Conservation (phyloP, 2,888 invertebrate genomes). For the Altica lythri region DNA sequence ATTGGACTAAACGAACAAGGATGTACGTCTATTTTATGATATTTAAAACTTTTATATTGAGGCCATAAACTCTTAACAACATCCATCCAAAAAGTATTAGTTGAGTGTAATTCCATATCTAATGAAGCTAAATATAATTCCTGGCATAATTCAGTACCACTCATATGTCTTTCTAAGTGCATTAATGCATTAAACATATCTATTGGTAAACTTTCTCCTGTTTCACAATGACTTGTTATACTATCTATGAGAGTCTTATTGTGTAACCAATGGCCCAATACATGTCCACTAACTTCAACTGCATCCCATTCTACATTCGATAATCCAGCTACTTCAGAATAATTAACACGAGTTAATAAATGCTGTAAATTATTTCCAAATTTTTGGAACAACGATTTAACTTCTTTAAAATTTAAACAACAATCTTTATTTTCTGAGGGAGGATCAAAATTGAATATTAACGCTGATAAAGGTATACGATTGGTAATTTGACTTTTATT, state of each 20-base stretch:
- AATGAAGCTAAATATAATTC: constrained; percentile 81
- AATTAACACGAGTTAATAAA: constrained; percentile 79
- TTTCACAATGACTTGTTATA: constrained; percentile 77
- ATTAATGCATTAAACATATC: constrained; percentile 68
- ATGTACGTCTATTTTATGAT: constrained; percentile 80
- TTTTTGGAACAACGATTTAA: constrained; percentile 77
- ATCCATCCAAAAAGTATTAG: constrained; percentile 81
- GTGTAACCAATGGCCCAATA: constrained; percentile 81
- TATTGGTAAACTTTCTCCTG: constrained; percentile 71
- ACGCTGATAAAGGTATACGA: constrained; percentile 75
- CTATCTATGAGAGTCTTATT: constrained; percentile 55
- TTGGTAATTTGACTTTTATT: constrained; percentile 69
- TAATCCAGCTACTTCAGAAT: constrained; percentile 82
- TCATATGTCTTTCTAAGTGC: constrained; percentile 72
- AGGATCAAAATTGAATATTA: constrained; percentile 82
- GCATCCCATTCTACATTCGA: constrained; percentile 95
- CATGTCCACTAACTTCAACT: constrained; percentile 79
- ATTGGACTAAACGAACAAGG: constrained; percentile 85
- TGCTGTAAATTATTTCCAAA: constrained; percentile 90
- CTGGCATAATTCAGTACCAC: constrained; percentile 77
- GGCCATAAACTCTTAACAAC: constrained; percentile 80
- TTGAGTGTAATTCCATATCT: constrained; percentile 81
- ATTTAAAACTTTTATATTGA: constrained; percentile 75
- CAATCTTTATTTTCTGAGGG: constrained; percentile 68
- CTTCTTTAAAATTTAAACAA: constrained; percentile 75